Evolutionary conservation across 53 echinoderm and acorn worm species (phyloP).

Genomic region (Crossaster papposus): DNA sequence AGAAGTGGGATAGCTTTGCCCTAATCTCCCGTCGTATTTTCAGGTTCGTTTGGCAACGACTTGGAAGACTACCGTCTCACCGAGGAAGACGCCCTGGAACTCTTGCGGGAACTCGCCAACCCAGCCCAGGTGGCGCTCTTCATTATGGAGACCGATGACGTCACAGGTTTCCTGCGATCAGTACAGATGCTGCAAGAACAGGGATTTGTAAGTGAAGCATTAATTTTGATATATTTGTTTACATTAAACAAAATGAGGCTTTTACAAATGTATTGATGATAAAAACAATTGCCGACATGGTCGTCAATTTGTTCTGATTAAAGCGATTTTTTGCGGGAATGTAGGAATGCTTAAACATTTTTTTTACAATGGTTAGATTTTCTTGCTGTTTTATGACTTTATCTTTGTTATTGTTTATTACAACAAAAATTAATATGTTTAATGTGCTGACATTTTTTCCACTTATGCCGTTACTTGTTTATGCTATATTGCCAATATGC

Average conservation of each 20-base stretch:
- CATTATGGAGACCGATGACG: conserved; percentile 57
- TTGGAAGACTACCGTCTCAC: conserved; percentile 27
- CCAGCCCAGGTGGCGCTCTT: conserved; percentile 52
- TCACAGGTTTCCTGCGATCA: conserved; percentile 51
- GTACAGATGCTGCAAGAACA: conserved; percentile 50
- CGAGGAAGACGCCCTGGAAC: conserved; percentile 40
- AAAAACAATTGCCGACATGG: too few relatives aligned
- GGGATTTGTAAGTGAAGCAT: conserved; percentile 52
- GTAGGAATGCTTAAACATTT: too few relatives aligned
- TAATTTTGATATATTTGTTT: not conserved
- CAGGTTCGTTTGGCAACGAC: conserved; percentile 34
- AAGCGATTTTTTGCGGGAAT: too few relatives aligned
- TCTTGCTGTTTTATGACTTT: not conserved
- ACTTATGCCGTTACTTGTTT: too few relatives aligned
- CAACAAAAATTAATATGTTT: too few relatives aligned
- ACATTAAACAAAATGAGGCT: not conserved
- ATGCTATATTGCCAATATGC: too few relatives aligned
- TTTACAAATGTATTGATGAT: not conserved
- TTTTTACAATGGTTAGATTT: too few relatives aligned
- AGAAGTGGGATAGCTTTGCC: not conserved
- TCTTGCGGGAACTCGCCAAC: conserved; percentile 40
- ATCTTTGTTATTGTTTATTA: too few relatives aligned
- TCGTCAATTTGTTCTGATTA: too few relatives aligned
- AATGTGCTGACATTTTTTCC: too few relatives aligned
- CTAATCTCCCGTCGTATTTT: not conserved